Base-by-base conservation (phyloP, 2,888 invertebrate species). In the Platycheirus rosarum region DNA sequence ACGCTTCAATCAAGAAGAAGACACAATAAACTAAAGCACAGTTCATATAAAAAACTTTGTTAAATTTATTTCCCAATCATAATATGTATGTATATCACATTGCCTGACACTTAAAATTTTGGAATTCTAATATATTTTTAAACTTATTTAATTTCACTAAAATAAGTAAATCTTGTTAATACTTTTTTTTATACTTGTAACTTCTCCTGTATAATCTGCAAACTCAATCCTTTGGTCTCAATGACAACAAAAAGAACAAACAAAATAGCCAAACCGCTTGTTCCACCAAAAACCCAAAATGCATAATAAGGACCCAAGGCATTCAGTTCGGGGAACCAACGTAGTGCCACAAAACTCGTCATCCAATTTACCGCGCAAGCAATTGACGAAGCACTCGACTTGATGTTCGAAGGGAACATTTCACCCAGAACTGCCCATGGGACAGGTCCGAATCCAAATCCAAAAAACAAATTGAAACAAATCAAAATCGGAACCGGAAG, bases 181-280 rank as follows among this genome's bases (percentile, higher is more conserved):
- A 40, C 3, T 40, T 40, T 7, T 13, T 2, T 1, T 91, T 90
- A 92, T 84, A 93, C 93, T 75, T 92, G 92, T 44, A 95, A 91
- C 87, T 94, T 93, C 66, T 93, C 92, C 89, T 95, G 95, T 84
- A 97, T 97, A 91, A 97, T 94, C 87, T 94, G 93, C 86, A 97
- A 92, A 86, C 95, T 95, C 91, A 95, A 95, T 46, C 97, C 97
- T 90, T 96, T 97, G 0, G 97, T 97, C 91, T 97, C 97, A 94
- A 55, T 55, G 1, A 55, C 37, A 4, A 55, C 13, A 20, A 55
- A 55, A n/a, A 20, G 2, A n/a, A 37, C 93, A 90, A 97, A 97
- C 87, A 95, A 91, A 88, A 94, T 94, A 0, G 94, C 91, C 0
- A 89, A 88, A 0, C 92, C 86, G 84, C 94, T 94, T 86, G 92